These are phyloP conservation scores for Chrysoperla carnea DNA, from an alignment of 1,140 invertebrate genomes.

Conservation along the genomic window DNA sequence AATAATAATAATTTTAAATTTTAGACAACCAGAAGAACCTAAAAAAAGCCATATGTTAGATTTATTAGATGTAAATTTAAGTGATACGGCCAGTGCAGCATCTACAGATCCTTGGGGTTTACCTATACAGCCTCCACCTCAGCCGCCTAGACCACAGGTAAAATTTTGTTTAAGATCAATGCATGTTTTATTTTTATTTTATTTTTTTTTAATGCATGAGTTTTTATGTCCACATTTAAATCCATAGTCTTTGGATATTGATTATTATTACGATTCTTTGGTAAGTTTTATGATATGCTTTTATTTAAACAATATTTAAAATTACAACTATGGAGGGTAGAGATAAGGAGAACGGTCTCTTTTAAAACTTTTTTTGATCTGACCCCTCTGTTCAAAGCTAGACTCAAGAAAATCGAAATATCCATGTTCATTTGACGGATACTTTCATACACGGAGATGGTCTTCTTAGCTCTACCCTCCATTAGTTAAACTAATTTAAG, in stretches of 20 bases:
- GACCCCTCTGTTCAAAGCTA: no score
- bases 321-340: no score
- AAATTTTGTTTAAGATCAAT: background rate
- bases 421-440: no score
- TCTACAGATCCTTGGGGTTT: conserved; percentile 55
- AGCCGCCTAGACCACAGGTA: conserved; percentile 2
- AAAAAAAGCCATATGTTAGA: conserved; percentile 55
- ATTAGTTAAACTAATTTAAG: no score
- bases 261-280: conserved; percentile 5
- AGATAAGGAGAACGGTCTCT: no score
- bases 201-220: background rate
- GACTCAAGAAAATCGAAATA: no score
- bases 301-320: conserved; percentile 1
- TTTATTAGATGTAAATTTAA: conserved; percentile 62
- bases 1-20: background rate
- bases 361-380: no score
- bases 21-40: conserved; percentile 7
- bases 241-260: background rate
- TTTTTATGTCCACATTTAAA: background rate
- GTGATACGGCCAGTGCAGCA: conserved; percentile 29
- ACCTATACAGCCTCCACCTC: conserved; percentile 22
- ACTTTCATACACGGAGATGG: no score
- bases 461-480: no score
- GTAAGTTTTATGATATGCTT: conserved; percentile 1
- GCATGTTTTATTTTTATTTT: background rate